Evolutionary conservation across 2,888 invertebrate genomes (phyloP).

Genomic region (Myathropa florea): DNA sequence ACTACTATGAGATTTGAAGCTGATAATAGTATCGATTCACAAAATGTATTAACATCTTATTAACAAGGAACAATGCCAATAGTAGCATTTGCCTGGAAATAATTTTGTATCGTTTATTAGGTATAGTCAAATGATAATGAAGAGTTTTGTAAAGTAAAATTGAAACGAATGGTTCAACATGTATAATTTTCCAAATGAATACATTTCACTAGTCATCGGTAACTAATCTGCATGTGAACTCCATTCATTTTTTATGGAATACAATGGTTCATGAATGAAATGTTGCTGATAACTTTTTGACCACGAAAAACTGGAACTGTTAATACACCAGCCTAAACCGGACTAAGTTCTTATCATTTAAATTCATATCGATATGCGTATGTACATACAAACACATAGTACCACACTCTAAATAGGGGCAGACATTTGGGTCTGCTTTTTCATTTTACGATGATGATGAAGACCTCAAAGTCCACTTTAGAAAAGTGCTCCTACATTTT

Average conservation of each 20-base stretch:
- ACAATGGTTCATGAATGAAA: neutral
- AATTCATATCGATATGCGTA: neutral
- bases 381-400: neutral
- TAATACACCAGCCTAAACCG: conserved; percentile 14
- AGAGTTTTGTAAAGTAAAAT: too few relatives aligned
- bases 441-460: neutral
- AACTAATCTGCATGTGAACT: neutral
- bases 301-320: conserved; percentile 2
- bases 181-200: neutral
- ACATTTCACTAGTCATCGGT: neutral
- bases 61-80: too few relatives aligned
- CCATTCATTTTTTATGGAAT: neutral
- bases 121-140: too few relatives aligned
- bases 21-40: too few relatives aligned
- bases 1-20: too few relatives aligned
- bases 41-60: too few relatives aligned
- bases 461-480: neutral
- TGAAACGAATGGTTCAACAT: neutral
- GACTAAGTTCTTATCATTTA: neutral
- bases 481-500: neutral
- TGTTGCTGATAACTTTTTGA: conserved; percentile 20
- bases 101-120: too few relatives aligned
- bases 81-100: too few relatives aligned
- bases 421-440: neutral
- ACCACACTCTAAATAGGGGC: neutral